phyloP scores from a whole-genome alignment of 2,113 vertebrate genomes.

The Centropus unirufus region DNA sequence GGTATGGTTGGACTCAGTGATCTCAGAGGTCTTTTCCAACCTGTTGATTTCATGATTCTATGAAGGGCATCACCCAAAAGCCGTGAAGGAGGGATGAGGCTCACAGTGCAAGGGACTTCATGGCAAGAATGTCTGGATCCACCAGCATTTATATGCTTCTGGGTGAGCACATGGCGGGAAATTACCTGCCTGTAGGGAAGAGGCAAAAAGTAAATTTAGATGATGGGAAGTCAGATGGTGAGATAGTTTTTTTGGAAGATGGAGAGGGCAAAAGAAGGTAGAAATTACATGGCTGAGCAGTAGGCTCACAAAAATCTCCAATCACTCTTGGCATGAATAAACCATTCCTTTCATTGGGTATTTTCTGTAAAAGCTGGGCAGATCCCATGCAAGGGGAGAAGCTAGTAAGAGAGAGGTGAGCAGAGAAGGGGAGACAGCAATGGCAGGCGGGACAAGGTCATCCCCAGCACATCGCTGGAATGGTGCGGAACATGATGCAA shows the following conservation, averaged over 20 bases:
- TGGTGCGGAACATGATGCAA: background rate
- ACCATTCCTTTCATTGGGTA: background rate
- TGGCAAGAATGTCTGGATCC: background rate
- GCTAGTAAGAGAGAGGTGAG: background rate
- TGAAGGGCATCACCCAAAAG: fast-evolving
- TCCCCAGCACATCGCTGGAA: fast-evolving
- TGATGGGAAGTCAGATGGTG: background rate
- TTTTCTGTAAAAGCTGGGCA: background rate
- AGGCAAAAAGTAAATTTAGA: background rate
- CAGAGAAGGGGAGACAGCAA: background rate
- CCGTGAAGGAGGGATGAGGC: background rate
- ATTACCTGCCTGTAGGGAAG: background rate
- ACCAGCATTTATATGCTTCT: background rate
- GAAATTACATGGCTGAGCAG: background rate
- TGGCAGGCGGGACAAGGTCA: fast-evolving
- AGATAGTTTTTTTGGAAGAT: background rate
- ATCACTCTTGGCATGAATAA: background rate
- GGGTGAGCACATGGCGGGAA: background rate
- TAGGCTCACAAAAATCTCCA: background rate
- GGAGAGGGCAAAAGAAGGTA: background rate
- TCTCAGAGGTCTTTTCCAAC: too few relatives aligned
- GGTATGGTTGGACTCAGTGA: too few relatives aligned
- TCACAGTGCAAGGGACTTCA: fast-evolving
- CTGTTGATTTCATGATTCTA: too few relatives aligned
- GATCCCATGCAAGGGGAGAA: background rate